Percentiles rank a stretch among this genome's conserved stretches.
Evolutionary conservation across 2,888 invertebrate genomes (phyloP).

Genomic region (Ypsolopha scabrella): DNA sequence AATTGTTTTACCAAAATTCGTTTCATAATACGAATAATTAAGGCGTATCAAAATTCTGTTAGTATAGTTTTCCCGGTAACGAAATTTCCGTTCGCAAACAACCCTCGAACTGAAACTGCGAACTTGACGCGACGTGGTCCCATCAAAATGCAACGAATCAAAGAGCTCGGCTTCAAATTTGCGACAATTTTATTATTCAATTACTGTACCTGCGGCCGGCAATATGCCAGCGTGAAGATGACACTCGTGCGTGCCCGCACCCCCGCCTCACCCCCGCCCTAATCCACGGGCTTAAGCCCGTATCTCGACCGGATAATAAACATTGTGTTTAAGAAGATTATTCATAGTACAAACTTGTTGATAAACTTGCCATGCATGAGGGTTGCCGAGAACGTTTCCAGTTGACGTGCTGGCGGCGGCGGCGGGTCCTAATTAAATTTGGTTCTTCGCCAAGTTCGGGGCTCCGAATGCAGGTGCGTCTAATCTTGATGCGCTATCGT

Average conservation of each 20-base stretch:
- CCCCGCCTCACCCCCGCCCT: slow-evolving; percentile 16
- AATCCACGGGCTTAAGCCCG: slow-evolving; percentile 26
- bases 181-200: slow-evolving; percentile 54
- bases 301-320: slow-evolving; percentile 37
- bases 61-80: too few relatives aligned
- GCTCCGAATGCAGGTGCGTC: slow-evolving; percentile 27
- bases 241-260: slow-evolving; percentile 24
- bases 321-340: slow-evolving; percentile 40
- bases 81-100: too few relatives aligned
- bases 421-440: slow-evolving; percentile 42
- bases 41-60: too few relatives aligned
- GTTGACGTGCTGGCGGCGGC: slow-evolving; percentile 12
- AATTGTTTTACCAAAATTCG: too few relatives aligned
- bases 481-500: slow-evolving; percentile 18
- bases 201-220: slow-evolving; percentile 37
- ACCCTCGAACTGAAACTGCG: not conserved
- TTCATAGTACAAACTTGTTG: slow-evolving; percentile 36
- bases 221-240: slow-evolving; percentile 51
- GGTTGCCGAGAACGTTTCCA: not conserved
- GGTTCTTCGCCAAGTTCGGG: slow-evolving; percentile 27
- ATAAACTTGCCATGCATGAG: slow-evolving; percentile 34
- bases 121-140: slow-evolving; percentile 2
- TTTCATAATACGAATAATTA: too few relatives aligned
- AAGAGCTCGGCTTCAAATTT: slow-evolving; percentile 34
- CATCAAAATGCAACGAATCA: slow-evolving; percentile 21